Evolutionary conservation across 1,140 invertebrate species (phyloP).

Genomic region (Sitophilus oryzae): DNA sequence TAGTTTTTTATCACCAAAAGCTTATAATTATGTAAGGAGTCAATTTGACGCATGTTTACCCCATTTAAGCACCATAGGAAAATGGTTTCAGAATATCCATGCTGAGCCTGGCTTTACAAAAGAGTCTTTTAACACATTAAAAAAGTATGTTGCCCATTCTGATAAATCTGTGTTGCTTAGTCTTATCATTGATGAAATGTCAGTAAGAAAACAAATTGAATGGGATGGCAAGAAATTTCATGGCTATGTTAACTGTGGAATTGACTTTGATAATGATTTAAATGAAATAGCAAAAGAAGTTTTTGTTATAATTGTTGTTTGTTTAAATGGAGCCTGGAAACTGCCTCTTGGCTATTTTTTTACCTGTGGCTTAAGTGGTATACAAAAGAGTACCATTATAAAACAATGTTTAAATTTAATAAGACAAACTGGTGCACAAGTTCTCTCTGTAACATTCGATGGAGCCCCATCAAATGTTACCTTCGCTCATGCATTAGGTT

Average conservation of each 20-base stretch:
- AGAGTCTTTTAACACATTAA: not conserved
- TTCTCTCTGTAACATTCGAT: conserved; percentile 17
- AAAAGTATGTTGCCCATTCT: not conserved
- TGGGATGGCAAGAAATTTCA: conserved; percentile 1
- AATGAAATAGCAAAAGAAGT: conserved; percentile 11
- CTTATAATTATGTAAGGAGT: conserved; percentile 10
- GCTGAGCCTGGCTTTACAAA: conserved; percentile 11
- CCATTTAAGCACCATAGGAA: conserved; percentile 2
- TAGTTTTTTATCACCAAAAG: too few species aligned
- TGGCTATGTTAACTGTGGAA: conserved; percentile 9
- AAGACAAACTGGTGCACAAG: conserved; percentile 1
- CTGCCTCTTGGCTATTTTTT: conserved; percentile 16
- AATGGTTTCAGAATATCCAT: conserved; percentile 8
- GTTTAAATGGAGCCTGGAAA: conserved; percentile 16
- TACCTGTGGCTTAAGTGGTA: not conserved
- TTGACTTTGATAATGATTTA: not conserved
- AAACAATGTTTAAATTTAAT: conserved; percentile 10
- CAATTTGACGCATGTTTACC: conserved; percentile 8
- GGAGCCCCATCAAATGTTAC: too few species aligned
- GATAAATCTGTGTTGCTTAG: too few species aligned
- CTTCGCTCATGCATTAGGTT: too few species aligned
- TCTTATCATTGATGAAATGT: too few species aligned
- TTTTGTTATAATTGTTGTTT: conserved; percentile 14
- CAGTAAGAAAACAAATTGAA: not conserved
- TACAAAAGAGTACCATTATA: conserved; percentile 5